A percentile compares a stretch with the other conserved stretches of the same genome.
Conservation (phyloP, 1,140 invertebrate genomes). For the Venturia canescens region DNA sequence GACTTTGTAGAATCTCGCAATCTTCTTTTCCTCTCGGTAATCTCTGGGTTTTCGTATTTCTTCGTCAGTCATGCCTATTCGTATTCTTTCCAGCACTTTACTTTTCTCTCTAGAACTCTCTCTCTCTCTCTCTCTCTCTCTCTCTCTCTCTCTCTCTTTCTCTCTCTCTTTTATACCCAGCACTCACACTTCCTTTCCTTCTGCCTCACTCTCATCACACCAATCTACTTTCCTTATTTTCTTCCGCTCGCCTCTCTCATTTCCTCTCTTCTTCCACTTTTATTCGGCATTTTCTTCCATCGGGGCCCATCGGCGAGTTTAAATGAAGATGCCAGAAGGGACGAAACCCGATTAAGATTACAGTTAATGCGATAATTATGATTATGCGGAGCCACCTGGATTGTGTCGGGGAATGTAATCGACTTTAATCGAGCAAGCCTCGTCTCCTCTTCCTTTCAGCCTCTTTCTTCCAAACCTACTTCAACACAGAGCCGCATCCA, state of each 20-base stretch:
- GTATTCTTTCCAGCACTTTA: conserved; percentile 28
- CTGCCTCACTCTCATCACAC: background rate
- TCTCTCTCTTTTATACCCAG: background rate
- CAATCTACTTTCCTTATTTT: conserved; percentile 12
- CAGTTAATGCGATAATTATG: conserved; percentile 50
- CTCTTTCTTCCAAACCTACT: background rate
- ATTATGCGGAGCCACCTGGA: conserved; percentile 39
- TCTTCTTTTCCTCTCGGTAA: conserved; percentile 17
- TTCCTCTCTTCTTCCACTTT: conserved; percentile 1
- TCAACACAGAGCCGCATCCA: background rate
- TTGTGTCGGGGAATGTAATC: conserved; percentile 42
- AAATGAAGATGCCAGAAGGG: background rate
- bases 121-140: conserved; percentile 7
- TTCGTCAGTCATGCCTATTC: conserved; percentile 18
- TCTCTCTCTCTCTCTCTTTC: background rate
- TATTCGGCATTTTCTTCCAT: conserved; percentile 22
- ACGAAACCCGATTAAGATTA: conserved; percentile 44
- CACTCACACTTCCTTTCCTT: background rate
- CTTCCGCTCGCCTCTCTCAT: background rate
- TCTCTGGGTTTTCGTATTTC: conserved; percentile 35
- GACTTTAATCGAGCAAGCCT: conserved; percentile 44
- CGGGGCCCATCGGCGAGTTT: conserved; percentile 18
- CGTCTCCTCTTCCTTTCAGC: background rate
- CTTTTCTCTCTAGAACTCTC: conserved; percentile 14
- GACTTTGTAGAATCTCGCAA: background rate